A percentile compares a stretch with the other conserved stretches of the same genome.
Evolutionary conservation across 2,888 invertebrate genomes (phyloP).

Genomic region (Acronicta psi): DNA sequence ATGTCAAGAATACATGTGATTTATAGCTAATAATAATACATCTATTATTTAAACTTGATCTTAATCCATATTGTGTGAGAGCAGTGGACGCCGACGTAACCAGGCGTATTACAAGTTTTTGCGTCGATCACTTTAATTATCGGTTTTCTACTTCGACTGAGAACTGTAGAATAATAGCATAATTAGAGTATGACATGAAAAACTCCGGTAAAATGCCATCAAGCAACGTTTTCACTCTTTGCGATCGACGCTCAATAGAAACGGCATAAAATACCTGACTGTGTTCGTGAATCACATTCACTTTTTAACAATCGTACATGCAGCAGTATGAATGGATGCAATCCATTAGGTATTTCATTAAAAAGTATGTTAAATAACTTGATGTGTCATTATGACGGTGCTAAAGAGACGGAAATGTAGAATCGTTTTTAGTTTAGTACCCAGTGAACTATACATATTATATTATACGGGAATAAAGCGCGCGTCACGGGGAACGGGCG

Average conservation of each 20-base stretch:
- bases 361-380: slow-evolving; percentile 21
- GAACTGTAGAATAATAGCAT: slow-evolving; percentile 79
- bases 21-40: too few relatives aligned
- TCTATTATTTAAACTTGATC: not conserved
- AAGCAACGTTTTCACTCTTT: slow-evolving; percentile 73
- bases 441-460: slow-evolving; percentile 38
- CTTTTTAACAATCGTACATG: slow-evolving; percentile 60
- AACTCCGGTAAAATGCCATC: slow-evolving; percentile 61
- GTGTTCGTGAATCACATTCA: slow-evolving; percentile 63
- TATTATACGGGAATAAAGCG: slow-evolving; percentile 19
- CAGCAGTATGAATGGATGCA: slow-evolving; percentile 39
- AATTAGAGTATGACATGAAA: slow-evolving; percentile 70
- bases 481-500: slow-evolving; percentile 50
- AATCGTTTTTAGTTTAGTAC: slow-evolving; percentile 17
- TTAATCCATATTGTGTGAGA: slow-evolving; percentile 14
- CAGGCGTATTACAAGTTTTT: slow-evolving; percentile 61
- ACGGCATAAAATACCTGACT: slow-evolving; percentile 55
- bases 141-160: slow-evolving; percentile 82
- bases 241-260: slow-evolving; percentile 65
- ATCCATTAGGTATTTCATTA: slow-evolving; percentile 48
- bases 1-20: too few relatives aligned
- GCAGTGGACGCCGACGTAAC: slow-evolving; percentile 47
- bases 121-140: slow-evolving; percentile 68
- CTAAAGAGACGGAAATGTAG: slow-evolving; percentile 22
- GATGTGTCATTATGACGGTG: slow-evolving; percentile 27